Evolutionary conservation across 1,140 invertebrate species (phyloP), one percentile per base, ranked within the genome.

Genomic region (Drosophila melanica): DNA sequence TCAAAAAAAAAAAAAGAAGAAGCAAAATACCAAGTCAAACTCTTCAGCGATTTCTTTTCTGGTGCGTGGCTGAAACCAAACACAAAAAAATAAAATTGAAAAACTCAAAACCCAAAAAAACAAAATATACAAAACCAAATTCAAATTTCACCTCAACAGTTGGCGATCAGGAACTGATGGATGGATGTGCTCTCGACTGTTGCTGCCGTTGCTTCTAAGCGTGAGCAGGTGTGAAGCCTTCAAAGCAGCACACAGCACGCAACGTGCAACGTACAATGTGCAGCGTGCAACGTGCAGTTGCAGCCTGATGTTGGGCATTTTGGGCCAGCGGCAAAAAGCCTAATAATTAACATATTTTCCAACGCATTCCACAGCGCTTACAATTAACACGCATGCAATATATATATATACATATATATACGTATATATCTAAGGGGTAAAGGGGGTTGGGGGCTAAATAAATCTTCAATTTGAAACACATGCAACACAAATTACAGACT

Each of bases 291-390:
- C 59, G 35, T 44, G 44, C 37, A 37, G 35, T 35, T 50, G 44
- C 23, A 39, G 44, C 27, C 23, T 45, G 41, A 16, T 20, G 30
- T 62, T 68, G 67, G 57, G 39, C 54, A 39, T 16, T 67, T 64
- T 39, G 48, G 65, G 58, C 77, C 80, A 75, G 54, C 65, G 84
- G 82, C 84, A 79, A 63, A 53, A 65, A 72, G 77, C 79, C 84
- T 89, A 87, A 90, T 89, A 89, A 89, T 89, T 89, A 89, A 90
- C 85, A 89, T 89, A 89, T 90, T 89, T 89, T 89, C 85, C 84
- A 90, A 77, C 80, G 85, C 84, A 89, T 89, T 89, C 84, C 84
- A 75, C 80, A 89, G 85, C 77, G 79, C 84, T 89, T 87, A 87
- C 84, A 87, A 87, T 87, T 87, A 87, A 87, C 85, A 87, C 84